phyloP scores from a whole-genome alignment of 2,113 vertebrate species.

The Campylorhamphus procurvoides region DNA sequence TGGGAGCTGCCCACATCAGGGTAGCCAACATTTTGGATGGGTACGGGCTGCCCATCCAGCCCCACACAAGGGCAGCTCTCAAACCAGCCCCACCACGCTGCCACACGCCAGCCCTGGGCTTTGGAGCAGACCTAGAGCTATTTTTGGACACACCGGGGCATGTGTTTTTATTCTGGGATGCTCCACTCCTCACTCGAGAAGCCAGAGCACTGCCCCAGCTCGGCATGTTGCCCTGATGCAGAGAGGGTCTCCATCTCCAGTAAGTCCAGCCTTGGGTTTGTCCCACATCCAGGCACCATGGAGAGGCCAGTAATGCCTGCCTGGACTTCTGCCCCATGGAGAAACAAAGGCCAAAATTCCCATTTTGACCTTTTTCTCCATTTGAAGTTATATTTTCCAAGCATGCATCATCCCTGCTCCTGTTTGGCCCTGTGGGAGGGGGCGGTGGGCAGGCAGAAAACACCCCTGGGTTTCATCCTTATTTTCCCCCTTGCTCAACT shows the following conservation, averaged over 20 bases:
- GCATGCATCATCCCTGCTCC: background rate
- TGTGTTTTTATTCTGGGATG: background rate
- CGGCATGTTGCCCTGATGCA: background rate
- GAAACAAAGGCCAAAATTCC: background rate
- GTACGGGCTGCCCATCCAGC: background rate
- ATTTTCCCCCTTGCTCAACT: background rate
- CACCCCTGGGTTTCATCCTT: background rate
- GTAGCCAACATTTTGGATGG: accelerated
- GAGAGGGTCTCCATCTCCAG: background rate
- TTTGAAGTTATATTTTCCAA: background rate
- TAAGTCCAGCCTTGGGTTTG: background rate
- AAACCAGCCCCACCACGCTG: accelerated
- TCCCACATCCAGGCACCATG: background rate
- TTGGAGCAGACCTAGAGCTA: background rate
- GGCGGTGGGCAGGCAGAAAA: background rate
- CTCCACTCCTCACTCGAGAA: background rate
- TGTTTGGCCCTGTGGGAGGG: accelerated
- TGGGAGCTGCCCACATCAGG: background rate
- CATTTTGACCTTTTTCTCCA: background rate
- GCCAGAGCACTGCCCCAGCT: accelerated
- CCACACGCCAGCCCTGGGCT: accelerated
- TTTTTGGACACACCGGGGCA: accelerated
- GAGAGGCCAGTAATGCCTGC: background rate
- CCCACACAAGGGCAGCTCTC: background rate
- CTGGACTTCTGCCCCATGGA: background rate